Evolutionary conservation across 1,140 invertebrate genomes (phyloP).

Genomic region (Hyposmocoma kahamanoa): DNA sequence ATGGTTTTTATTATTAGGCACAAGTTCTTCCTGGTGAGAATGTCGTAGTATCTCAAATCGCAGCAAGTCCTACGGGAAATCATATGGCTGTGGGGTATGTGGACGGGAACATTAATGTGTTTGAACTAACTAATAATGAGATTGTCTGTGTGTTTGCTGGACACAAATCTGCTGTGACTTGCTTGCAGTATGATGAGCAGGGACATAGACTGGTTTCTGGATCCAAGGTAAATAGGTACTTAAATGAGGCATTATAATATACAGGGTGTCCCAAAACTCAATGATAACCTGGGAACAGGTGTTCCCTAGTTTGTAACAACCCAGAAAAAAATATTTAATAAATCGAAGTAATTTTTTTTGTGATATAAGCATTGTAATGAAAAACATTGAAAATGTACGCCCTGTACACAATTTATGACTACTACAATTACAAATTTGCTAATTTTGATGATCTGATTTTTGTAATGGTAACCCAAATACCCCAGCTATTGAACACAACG

Average conservation of each 20-base stretch:
- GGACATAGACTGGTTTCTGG: conserved; percentile 90
- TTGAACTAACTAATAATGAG: conserved; percentile 82
- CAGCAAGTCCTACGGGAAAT: conserved; percentile 81
- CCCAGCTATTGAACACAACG: too few species aligned
- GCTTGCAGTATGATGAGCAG: conserved; percentile 85
- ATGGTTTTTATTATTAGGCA: conserved; percentile 74
- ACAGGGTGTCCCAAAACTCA: too few species aligned
- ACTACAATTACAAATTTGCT: too few species aligned
- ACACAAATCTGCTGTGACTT: conserved; percentile 90
- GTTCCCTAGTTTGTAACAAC: too few species aligned
- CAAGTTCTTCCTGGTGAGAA: conserved; percentile 86
- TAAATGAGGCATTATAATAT: background rate
- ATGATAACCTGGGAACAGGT: too few species aligned
- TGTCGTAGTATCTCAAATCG: conserved; percentile 82
- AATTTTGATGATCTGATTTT: too few species aligned
- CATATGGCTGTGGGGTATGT: conserved; percentile 93
- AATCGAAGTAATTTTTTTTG: too few species aligned
- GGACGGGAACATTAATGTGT: conserved; percentile 92
- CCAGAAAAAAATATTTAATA: too few species aligned
- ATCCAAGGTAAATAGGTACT: conserved; percentile 83
- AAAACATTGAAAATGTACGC: too few species aligned
- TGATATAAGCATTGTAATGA: too few species aligned
- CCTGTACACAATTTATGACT: too few species aligned
- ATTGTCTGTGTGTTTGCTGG: conserved; percentile 87
- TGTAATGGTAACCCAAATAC: too few species aligned